These are phyloP conservation scores for Odobenus rosmarus DNA, from an alignment of 2,113 vertebrate species.

Conservation along the genomic window DNA sequence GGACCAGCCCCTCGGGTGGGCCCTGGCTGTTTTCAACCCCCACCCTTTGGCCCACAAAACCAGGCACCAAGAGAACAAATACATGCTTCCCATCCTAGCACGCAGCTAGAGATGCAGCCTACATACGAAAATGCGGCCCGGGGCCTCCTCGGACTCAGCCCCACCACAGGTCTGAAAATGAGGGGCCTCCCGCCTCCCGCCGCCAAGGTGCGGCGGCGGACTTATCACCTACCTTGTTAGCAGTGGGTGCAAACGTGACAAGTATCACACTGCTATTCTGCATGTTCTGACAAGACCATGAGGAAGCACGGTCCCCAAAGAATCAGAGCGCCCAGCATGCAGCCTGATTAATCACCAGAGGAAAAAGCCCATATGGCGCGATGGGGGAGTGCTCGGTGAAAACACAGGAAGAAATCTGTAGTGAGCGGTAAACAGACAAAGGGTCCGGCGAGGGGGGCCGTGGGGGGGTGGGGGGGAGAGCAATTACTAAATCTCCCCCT, in stretches of 20 bases:
- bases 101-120: background rate
- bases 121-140: background rate
- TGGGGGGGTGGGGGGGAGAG: background rate
- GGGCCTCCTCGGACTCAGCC: background rate
- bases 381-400: slow-evolving; percentile 18
- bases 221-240: slow-evolving; percentile 79
- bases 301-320: slow-evolving; percentile 83
- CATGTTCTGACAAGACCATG: slow-evolving; percentile 82
- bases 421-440: slow-evolving; percentile 72
- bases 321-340: slow-evolving; percentile 78
- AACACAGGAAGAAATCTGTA: slow-evolving; percentile 71
- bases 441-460: background rate
- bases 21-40: background rate
- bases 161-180: background rate
- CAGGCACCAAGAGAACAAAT: background rate
- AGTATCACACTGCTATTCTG: slow-evolving; percentile 68
- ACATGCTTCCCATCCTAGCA: background rate
- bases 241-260: slow-evolving; percentile 71
- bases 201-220: background rate
- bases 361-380: slow-evolving; percentile 79
- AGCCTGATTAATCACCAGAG: slow-evolving; percentile 85
- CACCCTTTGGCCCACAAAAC: background rate
- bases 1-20: background rate
- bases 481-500: slow-evolving; percentile 56
- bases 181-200: background rate